Base-by-base conservation (phyloP, 2,113 vertebrate genomes). In the Ageneiosus marmoratus region DNA sequence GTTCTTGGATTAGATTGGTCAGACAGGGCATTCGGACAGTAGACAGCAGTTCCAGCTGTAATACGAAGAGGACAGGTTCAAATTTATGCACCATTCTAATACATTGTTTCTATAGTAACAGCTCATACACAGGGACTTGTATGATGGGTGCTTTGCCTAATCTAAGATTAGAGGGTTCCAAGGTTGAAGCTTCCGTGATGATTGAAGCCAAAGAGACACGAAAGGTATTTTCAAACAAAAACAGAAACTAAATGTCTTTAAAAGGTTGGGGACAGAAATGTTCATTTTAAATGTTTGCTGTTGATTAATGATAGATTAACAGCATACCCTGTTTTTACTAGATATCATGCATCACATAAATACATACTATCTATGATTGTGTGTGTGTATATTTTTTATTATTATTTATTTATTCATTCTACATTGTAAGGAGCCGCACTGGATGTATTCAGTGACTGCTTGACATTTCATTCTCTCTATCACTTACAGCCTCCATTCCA, bases 391-490 rank as follows among this genome's bases (percentile, higher is more conserved):
- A 11, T 32, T 81, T 75, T 27, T 44, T 27, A 74, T 75, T 75
- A 50, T 44, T 27, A 74, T 75, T 83, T 82, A 83, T 83, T 86
- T 88, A 78, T 84, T 81, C 72, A 77, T 70, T 83, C 80, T 80
- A 67, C 73, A 85, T 85, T 76, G 84, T 74, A 37, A 75, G 77
- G 46, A 58, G 69, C 50, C 53, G 72, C 63, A 72, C 69, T 88
- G 74, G 72, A 82, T 58, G 74, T 65, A 73, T 89, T 86, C 22
- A 48, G 63, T 72, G 79, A 78, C 81, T 87, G 72, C 88, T 77
- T 89, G 83, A 92, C 88, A 90, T 89, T 89, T 89, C 86, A 91
- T 89, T 88, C 83, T 88, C 84, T 83, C 79, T 67, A 88, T 89
- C 87, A 84, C 81, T 89, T 88, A 82, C 87, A 89, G 91, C 85